These are phyloP conservation scores for Conger conger DNA, from an alignment of 2,113 vertebrate species.

Conservation along the genomic window DNA sequence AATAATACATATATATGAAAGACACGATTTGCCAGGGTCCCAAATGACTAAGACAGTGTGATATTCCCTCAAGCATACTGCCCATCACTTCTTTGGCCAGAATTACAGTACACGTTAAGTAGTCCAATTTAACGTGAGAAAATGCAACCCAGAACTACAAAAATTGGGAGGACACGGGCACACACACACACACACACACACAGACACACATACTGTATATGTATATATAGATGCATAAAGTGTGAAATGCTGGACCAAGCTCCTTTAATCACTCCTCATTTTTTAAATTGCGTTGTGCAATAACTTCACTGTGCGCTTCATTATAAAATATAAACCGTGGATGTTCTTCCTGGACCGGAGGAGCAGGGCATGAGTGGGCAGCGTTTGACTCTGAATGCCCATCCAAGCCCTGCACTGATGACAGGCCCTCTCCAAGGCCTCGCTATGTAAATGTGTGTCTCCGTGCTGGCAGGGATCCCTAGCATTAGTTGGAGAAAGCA, in stretches of 20 bases:
- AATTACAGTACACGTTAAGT: constrained; percentile 46
- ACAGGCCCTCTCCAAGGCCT: background rate
- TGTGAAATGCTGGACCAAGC: constrained; percentile 22
- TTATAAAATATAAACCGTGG: constrained; percentile 37
- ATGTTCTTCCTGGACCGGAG: constrained; percentile 15
- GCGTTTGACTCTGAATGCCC: background rate
- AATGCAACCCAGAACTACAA: constrained; percentile 37
- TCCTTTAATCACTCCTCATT: constrained; percentile 59
- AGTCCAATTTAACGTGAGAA: constrained; percentile 60
- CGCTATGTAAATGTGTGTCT: background rate
- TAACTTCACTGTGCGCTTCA: constrained; percentile 40
- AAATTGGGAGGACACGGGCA: constrained; percentile 25
- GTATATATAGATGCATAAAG: background rate
- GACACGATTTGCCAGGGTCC: constrained; percentile 49
- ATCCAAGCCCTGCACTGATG: background rate
- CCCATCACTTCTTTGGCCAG: constrained; percentile 39
- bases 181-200: background rate
- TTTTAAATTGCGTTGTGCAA: constrained; percentile 43
- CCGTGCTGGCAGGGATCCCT: background rate
- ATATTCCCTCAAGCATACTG: constrained; percentile 51
- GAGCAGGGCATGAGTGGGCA: constrained; percentile 17
- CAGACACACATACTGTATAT: background rate
- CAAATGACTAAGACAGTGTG: constrained; percentile 50
- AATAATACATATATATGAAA: constrained; percentile 49
- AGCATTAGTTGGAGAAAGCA: background rate